Conservation (phyloP, 1,140 invertebrate species). For the Drosophila sp. region DNA sequence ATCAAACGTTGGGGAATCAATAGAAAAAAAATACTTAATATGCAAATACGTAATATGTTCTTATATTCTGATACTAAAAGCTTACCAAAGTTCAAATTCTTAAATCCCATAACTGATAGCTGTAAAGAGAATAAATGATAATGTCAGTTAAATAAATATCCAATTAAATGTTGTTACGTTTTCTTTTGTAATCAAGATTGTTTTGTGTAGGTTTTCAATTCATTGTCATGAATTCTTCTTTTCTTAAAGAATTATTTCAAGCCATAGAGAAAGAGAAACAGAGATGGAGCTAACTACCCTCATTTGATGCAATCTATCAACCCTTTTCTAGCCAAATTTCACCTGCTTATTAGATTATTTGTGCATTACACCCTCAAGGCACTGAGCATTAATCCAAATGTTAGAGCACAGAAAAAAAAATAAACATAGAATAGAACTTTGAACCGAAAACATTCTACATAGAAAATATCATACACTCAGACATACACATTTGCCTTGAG, state of each 20-base stretch:
- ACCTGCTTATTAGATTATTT: conserved; percentile 78
- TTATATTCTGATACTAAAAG: too few species aligned
- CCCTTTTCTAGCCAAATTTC: conserved; percentile 50
- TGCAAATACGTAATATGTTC: too few species aligned
- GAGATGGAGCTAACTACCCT: conserved; percentile 2
- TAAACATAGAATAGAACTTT: neutral
- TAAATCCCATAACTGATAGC: too few species aligned
- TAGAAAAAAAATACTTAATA: too few species aligned
- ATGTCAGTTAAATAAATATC: too few species aligned
- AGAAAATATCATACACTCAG: neutral
- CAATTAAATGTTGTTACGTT: too few species aligned
- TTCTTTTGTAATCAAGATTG: neutral
- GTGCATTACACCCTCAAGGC: conserved; percentile 65
- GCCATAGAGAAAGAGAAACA: too few species aligned
- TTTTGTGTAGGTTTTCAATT: conserved; percentile 3
- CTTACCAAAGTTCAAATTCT: too few species aligned
- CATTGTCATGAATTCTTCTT: conserved; percentile 3
- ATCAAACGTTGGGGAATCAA: too few species aligned
- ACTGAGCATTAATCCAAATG: conserved; percentile 66
- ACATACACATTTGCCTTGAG: neutral
- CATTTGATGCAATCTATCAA: conserved; percentile 40
- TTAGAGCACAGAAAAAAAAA: conserved; percentile 5
- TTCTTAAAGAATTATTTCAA: too few species aligned
- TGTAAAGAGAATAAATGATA: too few species aligned
- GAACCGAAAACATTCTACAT: neutral